Conservation (phyloP, 1,140 invertebrate genomes). For the Drusus annulatus region DNA sequence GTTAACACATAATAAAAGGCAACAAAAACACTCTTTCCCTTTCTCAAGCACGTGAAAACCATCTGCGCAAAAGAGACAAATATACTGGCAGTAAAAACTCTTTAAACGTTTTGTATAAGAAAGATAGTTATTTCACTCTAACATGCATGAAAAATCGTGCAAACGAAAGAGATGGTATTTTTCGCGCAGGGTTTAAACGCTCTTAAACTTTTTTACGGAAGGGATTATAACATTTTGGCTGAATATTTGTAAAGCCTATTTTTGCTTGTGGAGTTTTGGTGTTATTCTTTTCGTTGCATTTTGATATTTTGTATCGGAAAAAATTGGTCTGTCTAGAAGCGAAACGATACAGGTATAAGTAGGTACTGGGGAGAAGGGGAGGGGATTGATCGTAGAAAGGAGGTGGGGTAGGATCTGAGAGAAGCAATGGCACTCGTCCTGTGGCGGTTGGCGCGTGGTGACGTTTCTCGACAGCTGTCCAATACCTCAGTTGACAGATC, state of each 20-base stretch:
- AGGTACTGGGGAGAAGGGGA: background rate
- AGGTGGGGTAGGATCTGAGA: conserved; percentile 17
- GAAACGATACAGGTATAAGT: conserved; percentile 38
- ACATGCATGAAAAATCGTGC: background rate
- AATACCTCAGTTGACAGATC: conserved; percentile 7
- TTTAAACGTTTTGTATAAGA: background rate
- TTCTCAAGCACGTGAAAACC: background rate
- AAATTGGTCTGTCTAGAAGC: conserved; percentile 43
- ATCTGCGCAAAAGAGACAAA: background rate
- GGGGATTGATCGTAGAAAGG: conserved; percentile 22
- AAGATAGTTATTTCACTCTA: conserved; percentile 16
- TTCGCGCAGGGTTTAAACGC: background rate
- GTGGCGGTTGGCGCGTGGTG: conserved; percentile 11
- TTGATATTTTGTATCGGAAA: conserved; percentile 35
- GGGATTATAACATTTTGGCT: background rate
- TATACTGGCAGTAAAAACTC: background rate
- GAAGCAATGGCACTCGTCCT: conserved; percentile 47
- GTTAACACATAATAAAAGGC: conserved; percentile 26
- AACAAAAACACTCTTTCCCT: background rate
- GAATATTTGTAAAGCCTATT: conserved; percentile 19
- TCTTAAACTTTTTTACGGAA: background rate
- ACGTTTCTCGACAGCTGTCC: conserved; percentile 8
- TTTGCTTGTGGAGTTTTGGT: background rate
- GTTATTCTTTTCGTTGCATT: conserved; percentile 47
- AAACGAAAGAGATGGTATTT: conserved; percentile 24